Evolutionary conservation across 2,797 vertebrate genomes (phyloP).

Genomic region (Etheostoma nigrum): DNA sequence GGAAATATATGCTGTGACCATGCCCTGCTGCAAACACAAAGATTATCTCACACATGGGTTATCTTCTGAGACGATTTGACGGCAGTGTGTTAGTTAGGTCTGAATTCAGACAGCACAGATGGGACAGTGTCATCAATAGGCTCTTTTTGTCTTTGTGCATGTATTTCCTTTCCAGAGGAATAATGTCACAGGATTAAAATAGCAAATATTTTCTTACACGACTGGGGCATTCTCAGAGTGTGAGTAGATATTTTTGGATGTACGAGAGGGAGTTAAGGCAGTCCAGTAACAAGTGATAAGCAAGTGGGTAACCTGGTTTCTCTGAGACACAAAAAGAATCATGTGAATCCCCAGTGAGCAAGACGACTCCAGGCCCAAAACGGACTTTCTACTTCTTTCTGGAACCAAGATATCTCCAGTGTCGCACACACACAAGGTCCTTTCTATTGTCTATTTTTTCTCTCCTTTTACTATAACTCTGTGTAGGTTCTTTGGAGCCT

Average conservation of each 20-base stretch:
- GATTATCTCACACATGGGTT: constrained; percentile 50
- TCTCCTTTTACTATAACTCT: constrained; percentile 48
- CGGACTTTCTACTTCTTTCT: constrained; percentile 34
- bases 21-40: constrained; percentile 39
- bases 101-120: constrained; percentile 35
- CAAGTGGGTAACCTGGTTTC: constrained; percentile 89
- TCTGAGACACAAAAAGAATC: constrained; percentile 76
- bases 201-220: constrained; percentile 25
- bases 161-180: constrained; percentile 3
- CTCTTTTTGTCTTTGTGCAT: not conserved
- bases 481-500: constrained; percentile 10
- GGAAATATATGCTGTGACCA: constrained; percentile 43
- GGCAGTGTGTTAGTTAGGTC: constrained; percentile 25
- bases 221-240: constrained; percentile 45
- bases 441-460: constrained; percentile 19
- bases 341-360: constrained; percentile 56
- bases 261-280: constrained; percentile 65
- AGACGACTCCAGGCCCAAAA: constrained; percentile 44
- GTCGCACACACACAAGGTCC: constrained; percentile 20
- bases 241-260: constrained; percentile 80
- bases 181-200: constrained; percentile 13
- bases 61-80: constrained; percentile 11
- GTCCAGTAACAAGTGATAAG: constrained; percentile 71
- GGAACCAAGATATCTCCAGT: constrained; percentile 10
- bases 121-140: constrained; percentile 3